A percentile compares a stretch with the other conserved stretches of the same genome.
Conservation (phyloP, 2,888 invertebrate species). For the Heteromyza rotundicornis region DNA sequence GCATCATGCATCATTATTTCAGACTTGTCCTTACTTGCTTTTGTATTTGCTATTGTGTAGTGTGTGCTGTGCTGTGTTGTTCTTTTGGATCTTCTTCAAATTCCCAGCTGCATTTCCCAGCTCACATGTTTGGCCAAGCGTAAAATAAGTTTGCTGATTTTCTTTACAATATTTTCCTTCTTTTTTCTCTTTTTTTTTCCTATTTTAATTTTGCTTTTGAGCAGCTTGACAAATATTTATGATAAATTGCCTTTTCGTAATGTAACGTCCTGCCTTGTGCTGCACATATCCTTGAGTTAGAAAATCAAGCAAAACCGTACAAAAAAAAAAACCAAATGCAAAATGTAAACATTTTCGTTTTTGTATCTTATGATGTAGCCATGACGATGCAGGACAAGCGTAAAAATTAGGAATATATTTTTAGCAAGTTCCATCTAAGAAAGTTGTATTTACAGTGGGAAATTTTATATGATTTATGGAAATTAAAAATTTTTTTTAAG, state of each 20-base stretch:
- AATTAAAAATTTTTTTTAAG: too few relatives aligned
- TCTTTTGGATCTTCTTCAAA: conserved; percentile 11
- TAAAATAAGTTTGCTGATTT: conserved; percentile 48
- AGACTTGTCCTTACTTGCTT: too few relatives aligned
- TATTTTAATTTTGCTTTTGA: conserved; percentile 16
- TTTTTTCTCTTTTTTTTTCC: conserved; percentile 5
- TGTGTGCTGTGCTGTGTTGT: too few relatives aligned
- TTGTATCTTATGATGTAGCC: background rate
- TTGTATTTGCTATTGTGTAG: too few relatives aligned
- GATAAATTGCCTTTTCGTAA: conserved; percentile 50
- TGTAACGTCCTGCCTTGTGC: conserved; percentile 29
- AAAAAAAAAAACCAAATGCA: conserved; percentile 39
- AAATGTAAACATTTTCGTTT: conserved; percentile 44
- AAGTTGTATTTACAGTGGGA: too few relatives aligned
- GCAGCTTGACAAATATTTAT: conserved; percentile 50
- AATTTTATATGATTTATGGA: too few relatives aligned
- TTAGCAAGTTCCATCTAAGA: too few relatives aligned
- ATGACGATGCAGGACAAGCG: conserved; percentile 41
- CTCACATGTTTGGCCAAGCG: conserved; percentile 39
- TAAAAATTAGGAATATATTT: conserved; percentile 41
- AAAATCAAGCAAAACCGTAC: too few relatives aligned
- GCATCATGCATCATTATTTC: too few relatives aligned
- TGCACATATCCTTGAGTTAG: conserved; percentile 33
- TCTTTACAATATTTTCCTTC: background rate
- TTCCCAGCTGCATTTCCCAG: conserved; percentile 3